Base-by-base conservation (phyloP, 2,113 vertebrate species). In the Gallinago undulata region DNA sequence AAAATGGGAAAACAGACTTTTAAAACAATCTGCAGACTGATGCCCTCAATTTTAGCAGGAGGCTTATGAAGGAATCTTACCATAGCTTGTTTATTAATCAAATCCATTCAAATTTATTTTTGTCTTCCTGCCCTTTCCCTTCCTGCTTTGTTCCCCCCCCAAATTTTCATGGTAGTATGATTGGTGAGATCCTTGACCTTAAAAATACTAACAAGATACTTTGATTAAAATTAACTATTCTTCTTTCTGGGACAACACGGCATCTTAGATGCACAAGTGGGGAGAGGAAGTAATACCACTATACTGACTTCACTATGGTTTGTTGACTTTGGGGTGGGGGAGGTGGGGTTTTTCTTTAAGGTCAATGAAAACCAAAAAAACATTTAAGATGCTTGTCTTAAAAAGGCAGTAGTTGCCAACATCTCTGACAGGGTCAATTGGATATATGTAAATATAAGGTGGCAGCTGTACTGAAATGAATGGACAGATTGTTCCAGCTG, bases 241-340 rank as follows among this genome's bases (percentile, higher is more conserved):
- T 74, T 6, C 7, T 87, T 81, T 57, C 43, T 70, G n/a, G 37
- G 25, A 9, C 18, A 51, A 14, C 24, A 45, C 2, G 1, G 22
- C 10, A 35, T 11, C 28, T 84, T 68, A 13, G 28, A 23, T n/a
- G 8, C 8, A 1, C 43, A 45, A 47, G 41, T 41, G 6, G 11
- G 22, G 30, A 77, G 23, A 35, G 25, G 35, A 84, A 33, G 63
- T 51, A 76, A 64, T 56, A 30, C 7, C 16, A 12, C 9, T 50
- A 19, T 88, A 86, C 31, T 75, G 11, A 43, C 25, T 69, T 25
- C 31, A 19, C 45, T 43, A 45, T 30, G 33, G 24, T 4, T 6
- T 31, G 25, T 59, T 2, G 2, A 11, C 6, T 28, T 33, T 10
- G 4, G 10, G 19, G 1, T 11, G 8, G 5, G 2, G 14, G 14